A percentile compares a stretch with the other conserved stretches of the same genome.
Conservation (phyloP, 1,140 invertebrate genomes). For the Rhizoglyphus robini region DNA sequence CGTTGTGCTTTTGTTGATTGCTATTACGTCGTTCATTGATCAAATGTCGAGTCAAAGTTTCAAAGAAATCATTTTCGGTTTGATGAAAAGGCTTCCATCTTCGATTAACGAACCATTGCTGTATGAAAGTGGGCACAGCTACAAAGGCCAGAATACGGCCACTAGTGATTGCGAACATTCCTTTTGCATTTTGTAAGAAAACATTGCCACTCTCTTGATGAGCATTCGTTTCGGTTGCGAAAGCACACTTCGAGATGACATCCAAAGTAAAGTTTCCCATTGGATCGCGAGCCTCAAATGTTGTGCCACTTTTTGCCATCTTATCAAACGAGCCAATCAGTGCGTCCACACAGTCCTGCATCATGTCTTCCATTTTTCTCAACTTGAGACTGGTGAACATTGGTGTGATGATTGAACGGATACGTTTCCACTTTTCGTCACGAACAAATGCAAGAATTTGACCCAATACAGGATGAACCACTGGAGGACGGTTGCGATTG, state of each 20-base stretch:
- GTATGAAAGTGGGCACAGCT: not conserved
- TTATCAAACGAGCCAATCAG: not conserved
- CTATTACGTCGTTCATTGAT: not conserved
- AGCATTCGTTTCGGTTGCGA: too few species aligned
- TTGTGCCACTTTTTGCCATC: not conserved
- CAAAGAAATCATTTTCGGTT: not conserved
- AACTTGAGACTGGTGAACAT: too few species aligned
- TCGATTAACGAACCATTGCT: not conserved
- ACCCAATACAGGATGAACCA: too few species aligned
- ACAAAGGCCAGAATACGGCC: not conserved
- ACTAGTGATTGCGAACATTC: not conserved
- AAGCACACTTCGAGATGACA: too few species aligned
- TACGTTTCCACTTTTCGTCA: conserved; percentile 35
- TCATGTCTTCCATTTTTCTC: conserved; percentile 39
- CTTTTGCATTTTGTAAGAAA: not conserved
- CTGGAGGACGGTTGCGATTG: too few species aligned
- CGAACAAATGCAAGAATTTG: not conserved
- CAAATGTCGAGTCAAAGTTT: not conserved
- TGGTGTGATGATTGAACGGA: conserved; percentile 41
- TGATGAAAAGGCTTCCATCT: not conserved
- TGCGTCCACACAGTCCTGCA: not conserved
- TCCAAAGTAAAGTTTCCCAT: too few species aligned
- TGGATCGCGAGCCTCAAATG: not conserved
- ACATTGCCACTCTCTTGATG: not conserved
- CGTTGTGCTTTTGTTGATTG: conserved; percentile 1